Percentiles rank a stretch among this genome's conserved stretches.
Evolutionary conservation across 2,888 invertebrate species (phyloP).

Genomic region (Leucoma salicis): DNA sequence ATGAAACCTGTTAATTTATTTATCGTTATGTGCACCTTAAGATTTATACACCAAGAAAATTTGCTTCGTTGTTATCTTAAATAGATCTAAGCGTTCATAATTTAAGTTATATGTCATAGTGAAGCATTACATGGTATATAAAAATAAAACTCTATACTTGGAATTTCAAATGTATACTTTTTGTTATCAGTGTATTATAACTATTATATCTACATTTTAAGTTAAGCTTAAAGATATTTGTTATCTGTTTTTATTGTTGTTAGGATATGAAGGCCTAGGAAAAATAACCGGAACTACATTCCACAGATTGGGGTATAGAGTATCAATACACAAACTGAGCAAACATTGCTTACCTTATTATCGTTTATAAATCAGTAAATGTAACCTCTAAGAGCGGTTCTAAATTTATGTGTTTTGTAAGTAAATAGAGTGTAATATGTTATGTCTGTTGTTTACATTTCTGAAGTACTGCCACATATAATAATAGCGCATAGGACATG

Average conservation of each 20-base stretch:
- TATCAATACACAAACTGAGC: background rate
- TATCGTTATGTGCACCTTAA: slow-evolving; percentile 38
- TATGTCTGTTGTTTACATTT: background rate
- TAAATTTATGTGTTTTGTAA: background rate
- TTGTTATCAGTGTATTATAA: too few relatives aligned
- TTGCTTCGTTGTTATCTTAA: background rate
- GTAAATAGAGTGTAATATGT: background rate
- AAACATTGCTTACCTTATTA: background rate
- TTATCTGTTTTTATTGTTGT: too few relatives aligned
- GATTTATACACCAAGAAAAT: slow-evolving; percentile 30
- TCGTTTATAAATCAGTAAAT: background rate
- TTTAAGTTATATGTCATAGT: too few relatives aligned
- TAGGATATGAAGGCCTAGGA: too few relatives aligned
- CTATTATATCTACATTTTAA: too few relatives aligned
- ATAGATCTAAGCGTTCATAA: too few relatives aligned
- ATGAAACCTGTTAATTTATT: slow-evolving; percentile 48
- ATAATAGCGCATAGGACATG: background rate
- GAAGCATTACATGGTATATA: too few relatives aligned
- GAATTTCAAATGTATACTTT: too few relatives aligned
- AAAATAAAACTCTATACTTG: too few relatives aligned
- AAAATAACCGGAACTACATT: too few relatives aligned
- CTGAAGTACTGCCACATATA: background rate
- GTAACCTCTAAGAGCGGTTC: background rate
- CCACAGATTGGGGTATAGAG: too few relatives aligned
- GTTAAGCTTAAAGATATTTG: too few relatives aligned